phyloP scores from a whole-genome alignment of 1,140 invertebrate species.

The Tyrophagus putrescentiae region DNA sequence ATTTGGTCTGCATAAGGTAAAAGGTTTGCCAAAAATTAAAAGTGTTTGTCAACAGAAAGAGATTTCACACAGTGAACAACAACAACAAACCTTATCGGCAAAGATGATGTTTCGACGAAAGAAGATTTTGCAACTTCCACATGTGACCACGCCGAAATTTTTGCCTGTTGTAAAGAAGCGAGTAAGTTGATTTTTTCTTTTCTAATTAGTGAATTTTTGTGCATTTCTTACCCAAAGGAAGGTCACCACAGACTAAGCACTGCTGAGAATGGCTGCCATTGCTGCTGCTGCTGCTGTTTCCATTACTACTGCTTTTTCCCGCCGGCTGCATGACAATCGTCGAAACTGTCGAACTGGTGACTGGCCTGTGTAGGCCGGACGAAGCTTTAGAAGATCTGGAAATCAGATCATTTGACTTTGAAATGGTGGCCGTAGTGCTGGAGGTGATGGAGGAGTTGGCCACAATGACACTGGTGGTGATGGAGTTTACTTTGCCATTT shows the following conservation, averaged over 20 bases:
- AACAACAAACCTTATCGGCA: slow-evolving; percentile 1
- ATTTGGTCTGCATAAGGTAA: neutral
- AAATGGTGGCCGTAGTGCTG: too few relatives aligned
- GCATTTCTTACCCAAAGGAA: neutral
- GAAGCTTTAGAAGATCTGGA: too few relatives aligned
- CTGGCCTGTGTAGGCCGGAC: too few relatives aligned
- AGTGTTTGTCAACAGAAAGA: neutral
- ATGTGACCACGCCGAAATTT: slow-evolving; percentile 13
- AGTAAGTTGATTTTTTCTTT: neutral
- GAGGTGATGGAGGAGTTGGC: too few relatives aligned
- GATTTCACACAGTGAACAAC: neutral
- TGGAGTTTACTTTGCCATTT: too few relatives aligned
- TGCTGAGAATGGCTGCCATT: neutral
- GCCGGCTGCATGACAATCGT: too few relatives aligned
- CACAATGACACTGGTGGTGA: too few relatives aligned
- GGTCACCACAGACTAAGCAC: slow-evolving; percentile 11
- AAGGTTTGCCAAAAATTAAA: neutral
- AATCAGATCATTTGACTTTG: too few relatives aligned
- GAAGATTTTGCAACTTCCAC: slow-evolving; percentile 13
- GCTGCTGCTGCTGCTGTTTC: neutral
- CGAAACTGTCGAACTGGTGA: too few relatives aligned
- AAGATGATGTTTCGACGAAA: neutral
- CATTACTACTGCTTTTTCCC: too few relatives aligned
- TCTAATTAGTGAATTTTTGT: neutral
- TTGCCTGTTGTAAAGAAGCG: neutral